phyloP scores from a whole-genome alignment of 2,797 vertebrate genomes.

The Enteromius treurensis region DNA sequence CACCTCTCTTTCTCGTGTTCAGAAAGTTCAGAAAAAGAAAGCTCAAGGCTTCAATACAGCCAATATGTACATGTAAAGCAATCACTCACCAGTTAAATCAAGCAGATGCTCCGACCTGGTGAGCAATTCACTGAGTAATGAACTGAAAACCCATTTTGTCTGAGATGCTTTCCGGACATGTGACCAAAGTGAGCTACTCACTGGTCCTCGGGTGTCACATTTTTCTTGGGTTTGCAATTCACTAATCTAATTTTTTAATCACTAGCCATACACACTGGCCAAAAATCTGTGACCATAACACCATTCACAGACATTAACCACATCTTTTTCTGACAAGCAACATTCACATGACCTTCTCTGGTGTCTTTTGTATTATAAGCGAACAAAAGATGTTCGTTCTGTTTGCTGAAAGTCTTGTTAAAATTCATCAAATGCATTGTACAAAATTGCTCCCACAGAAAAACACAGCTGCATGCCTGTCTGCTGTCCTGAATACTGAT shows the following conservation, averaged over 20 bases:
- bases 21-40: not conserved
- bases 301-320: slow-evolving; percentile 20
- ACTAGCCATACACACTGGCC: not conserved
- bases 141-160: slow-evolving; percentile 43
- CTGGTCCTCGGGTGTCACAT: slow-evolving; percentile 10
- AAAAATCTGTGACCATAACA: slow-evolving; percentile 29
- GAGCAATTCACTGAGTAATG: slow-evolving; percentile 49
- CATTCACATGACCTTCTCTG: slow-evolving; percentile 12
- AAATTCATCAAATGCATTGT: not conserved
- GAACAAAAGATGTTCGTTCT: not conserved
- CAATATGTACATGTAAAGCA: slow-evolving; percentile 33
- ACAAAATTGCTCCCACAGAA: slow-evolving; percentile 4
- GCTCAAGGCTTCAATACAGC: not conserved
- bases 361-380: not conserved
- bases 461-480: slow-evolving; percentile 1
- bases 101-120: slow-evolving; percentile 45
- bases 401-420: not conserved
- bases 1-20: not conserved
- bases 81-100: slow-evolving; percentile 46
- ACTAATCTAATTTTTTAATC: slow-evolving; percentile 9
- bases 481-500: slow-evolving; percentile 23
- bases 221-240: not conserved
- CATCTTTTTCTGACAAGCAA: not conserved
- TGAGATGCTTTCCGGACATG: slow-evolving; percentile 31
- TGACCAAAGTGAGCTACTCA: slow-evolving; percentile 18